Percentiles rank a stretch among this genome's conserved stretches.
phyloP scores from a whole-genome alignment of 2,113 vertebrate species.

The Mobula hypostoma region DNA sequence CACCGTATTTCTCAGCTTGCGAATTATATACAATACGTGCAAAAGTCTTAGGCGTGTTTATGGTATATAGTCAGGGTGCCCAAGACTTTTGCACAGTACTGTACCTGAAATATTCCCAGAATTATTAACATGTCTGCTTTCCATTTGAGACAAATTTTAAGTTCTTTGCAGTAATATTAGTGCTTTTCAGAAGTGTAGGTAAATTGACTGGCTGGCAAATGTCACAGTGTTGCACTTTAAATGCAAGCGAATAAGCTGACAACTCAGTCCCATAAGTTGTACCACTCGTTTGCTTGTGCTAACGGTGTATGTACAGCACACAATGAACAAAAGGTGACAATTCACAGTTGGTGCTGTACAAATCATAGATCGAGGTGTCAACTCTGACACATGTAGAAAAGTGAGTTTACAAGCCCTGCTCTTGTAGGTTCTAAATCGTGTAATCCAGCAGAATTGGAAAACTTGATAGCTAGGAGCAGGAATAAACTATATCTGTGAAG shows the following conservation, averaged over 20 bases:
- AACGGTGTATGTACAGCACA: too few relatives aligned
- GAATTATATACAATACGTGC: neutral
- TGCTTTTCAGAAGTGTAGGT: neutral
- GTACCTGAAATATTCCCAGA: neutral
- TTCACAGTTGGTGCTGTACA: constrained; percentile 5
- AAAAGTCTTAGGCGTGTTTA: too few relatives aligned
- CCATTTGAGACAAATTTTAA: neutral
- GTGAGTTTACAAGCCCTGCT: neutral
- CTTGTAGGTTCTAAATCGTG: neutral
- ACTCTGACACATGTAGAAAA: neutral
- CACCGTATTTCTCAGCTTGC: neutral
- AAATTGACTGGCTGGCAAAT: neutral
- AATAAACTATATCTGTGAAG: neutral
- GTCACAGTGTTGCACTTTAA: neutral
- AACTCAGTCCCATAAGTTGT: neutral
- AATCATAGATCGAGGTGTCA: constrained; percentile 16
- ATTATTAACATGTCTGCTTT: neutral
- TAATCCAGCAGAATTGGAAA: neutral
- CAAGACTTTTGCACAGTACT: too few relatives aligned
- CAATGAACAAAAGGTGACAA: neutral
- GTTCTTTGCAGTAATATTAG: neutral
- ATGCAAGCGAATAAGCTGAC: neutral
- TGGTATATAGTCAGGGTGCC: too few relatives aligned
- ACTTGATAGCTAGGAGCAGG: neutral
- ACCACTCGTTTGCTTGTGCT: neutral